Percentiles rank a stretch among this genome's conserved stretches.
These are phyloP conservation scores for Plestiodon gilberti DNA, from an alignment of 2,113 vertebrate genomes.

Conservation along the genomic window DNA sequence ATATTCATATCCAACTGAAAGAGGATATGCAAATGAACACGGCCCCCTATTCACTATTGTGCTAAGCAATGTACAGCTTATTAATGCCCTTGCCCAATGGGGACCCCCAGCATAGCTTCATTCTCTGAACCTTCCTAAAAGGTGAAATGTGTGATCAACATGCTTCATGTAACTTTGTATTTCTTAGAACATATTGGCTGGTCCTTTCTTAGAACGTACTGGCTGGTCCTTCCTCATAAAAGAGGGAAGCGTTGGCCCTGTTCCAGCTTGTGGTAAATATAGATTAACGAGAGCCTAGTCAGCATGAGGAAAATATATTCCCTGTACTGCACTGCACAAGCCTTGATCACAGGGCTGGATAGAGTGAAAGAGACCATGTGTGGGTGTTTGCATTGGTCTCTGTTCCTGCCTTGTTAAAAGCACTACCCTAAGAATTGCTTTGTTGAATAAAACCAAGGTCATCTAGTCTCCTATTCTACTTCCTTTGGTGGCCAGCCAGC, in stretches of 20 bases:
- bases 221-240: neutral
- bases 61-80: neutral
- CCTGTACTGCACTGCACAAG: neutral
- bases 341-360: neutral
- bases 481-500: neutral
- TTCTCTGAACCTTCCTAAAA: neutral
- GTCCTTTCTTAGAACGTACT: neutral
- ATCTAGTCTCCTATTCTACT: neutral
- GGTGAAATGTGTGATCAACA: neutral
- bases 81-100: neutral
- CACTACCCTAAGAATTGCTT: neutral
- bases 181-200: neutral
- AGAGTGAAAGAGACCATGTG: neutral
- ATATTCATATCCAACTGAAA: neutral
- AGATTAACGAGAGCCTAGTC: neutral
- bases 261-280: neutral
- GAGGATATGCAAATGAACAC: neutral
- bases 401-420: neutral
- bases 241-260: neutral
- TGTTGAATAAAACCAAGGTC: neutral
- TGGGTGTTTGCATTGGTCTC: neutral
- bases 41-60: neutral
- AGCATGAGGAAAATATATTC: neutral
- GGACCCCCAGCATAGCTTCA: neutral
- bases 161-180: neutral